phyloP scores from a whole-genome alignment of 2,113 vertebrate genomes.

The Turdus rufiventris region DNA sequence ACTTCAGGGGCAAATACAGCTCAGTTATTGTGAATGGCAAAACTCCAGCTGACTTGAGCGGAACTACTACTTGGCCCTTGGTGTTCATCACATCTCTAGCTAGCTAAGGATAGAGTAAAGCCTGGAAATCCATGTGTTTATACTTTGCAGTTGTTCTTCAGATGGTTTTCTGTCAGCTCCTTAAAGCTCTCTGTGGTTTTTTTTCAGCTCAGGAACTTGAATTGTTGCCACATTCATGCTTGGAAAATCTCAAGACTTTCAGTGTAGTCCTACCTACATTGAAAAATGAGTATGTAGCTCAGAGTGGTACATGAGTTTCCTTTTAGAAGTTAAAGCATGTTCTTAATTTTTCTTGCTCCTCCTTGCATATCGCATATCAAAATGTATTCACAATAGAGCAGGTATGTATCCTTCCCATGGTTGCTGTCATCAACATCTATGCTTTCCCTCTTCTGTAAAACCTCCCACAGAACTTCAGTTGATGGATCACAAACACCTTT shows the following conservation, averaged over 20 bases:
- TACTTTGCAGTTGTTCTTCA: neutral
- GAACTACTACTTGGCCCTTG: conserved; percentile 22
- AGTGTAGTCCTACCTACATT: neutral
- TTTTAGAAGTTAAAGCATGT: neutral
- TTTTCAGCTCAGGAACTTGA: conserved; percentile 20
- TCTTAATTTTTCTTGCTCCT: neutral
- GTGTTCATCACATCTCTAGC: neutral
- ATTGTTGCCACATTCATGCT: neutral
- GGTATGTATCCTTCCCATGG: neutral
- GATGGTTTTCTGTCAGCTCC: neutral
- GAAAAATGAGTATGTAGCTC: neutral
- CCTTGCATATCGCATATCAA: too few species aligned
- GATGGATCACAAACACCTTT: neutral
- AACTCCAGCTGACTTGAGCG: conserved; percentile 4
- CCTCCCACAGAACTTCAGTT: neutral
- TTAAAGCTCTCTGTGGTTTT: neutral
- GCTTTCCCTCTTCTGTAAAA: neutral
- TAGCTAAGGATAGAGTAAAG: conserved; percentile 7
- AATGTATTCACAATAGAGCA: neutral
- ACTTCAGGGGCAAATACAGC: neutral
- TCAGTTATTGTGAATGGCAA: neutral
- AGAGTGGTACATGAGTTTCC: neutral
- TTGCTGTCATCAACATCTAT: neutral
- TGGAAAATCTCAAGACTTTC: neutral
- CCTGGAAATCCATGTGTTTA: conserved; percentile 51